A percentile compares a stretch with the other conserved stretches of the same genome.
phyloP scores from a whole-genome alignment of 2,113 vertebrate species.

The Odocoileus hemionus region DNA sequence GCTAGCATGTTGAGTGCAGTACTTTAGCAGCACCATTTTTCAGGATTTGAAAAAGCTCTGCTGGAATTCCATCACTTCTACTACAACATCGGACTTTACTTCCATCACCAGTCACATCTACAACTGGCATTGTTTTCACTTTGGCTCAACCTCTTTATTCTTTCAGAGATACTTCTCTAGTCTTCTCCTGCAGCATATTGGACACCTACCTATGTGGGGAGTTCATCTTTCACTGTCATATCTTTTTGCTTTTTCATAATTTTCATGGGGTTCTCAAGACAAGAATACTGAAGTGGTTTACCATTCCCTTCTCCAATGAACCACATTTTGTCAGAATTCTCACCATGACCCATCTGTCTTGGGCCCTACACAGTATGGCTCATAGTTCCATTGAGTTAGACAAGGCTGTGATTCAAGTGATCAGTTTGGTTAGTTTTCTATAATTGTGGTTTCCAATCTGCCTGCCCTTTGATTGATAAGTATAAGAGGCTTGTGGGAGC shows the following conservation, averaged over 20 bases:
- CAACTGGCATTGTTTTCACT: accelerated
- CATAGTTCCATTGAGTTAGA: neutral
- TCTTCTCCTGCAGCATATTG: neutral
- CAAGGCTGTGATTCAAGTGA: neutral
- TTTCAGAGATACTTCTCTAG: neutral
- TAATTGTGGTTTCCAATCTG: neutral
- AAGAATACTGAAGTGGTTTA: neutral
- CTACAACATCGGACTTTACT: neutral
- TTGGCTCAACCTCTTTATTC: neutral
- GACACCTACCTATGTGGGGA: neutral
- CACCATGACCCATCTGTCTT: neutral
- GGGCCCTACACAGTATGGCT: neutral
- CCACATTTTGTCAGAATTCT: neutral
- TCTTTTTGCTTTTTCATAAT: neutral
- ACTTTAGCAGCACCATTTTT: neutral
- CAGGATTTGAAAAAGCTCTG: neutral
- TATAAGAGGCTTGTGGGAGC: neutral
- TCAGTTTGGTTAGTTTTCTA: neutral
- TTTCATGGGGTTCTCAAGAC: neutral
- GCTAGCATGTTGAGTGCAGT: neutral
- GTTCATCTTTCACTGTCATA: neutral
- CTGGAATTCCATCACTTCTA: neutral
- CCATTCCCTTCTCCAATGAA: neutral
- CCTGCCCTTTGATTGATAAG: neutral
- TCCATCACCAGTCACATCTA: neutral